Percentiles rank a stretch among this genome's conserved stretches.
These are phyloP conservation scores for Sthenelais limicola DNA, from an alignment of 2,888 invertebrate species.

Conservation along the genomic window DNA sequence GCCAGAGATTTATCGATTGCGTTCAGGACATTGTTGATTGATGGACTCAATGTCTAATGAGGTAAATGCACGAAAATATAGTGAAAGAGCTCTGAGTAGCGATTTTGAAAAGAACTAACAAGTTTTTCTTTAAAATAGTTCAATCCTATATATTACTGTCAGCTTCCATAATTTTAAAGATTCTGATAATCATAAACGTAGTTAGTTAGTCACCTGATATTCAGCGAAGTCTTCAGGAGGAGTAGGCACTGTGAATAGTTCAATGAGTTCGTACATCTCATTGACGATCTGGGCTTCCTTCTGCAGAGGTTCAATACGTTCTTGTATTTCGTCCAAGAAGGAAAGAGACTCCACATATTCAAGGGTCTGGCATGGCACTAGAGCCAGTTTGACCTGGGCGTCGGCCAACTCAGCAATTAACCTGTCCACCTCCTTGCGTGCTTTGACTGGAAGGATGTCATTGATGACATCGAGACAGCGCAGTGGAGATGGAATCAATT, in stretches of 20 bases:
- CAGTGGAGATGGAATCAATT: conserved; percentile 81
- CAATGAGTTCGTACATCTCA: conserved; percentile 87
- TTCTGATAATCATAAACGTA: too few relatives aligned
- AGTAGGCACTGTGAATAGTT: conserved; percentile 83
- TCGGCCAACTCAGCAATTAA: conserved; percentile 78
- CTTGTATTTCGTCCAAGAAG: conserved; percentile 80
- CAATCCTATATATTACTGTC: not conserved
- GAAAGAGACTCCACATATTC: conserved; percentile 82
- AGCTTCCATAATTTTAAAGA: not conserved
- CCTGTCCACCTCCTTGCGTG: conserved; percentile 68
- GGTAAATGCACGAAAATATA: not conserved
- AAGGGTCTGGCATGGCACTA: conserved; percentile 80
- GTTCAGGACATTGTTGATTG: conserved; percentile 76
- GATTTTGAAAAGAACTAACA: not conserved
- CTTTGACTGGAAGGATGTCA: conserved; percentile 68
- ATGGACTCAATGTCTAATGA: conserved; percentile 67
- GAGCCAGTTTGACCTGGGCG: conserved; percentile 78
- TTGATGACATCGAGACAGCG: conserved; percentile 77
- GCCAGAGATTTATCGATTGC: conserved; percentile 81
- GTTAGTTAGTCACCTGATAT: conserved; percentile 69
- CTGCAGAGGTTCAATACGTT: conserved; percentile 81
- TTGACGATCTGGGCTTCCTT: conserved; percentile 84
- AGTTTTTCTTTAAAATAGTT: not conserved
- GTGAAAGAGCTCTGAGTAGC: not conserved
- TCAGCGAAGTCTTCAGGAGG: conserved; percentile 79